Evolutionary conservation across 2,888 invertebrate genomes (phyloP).

Genomic region (Auanema freiburgensis): DNA sequence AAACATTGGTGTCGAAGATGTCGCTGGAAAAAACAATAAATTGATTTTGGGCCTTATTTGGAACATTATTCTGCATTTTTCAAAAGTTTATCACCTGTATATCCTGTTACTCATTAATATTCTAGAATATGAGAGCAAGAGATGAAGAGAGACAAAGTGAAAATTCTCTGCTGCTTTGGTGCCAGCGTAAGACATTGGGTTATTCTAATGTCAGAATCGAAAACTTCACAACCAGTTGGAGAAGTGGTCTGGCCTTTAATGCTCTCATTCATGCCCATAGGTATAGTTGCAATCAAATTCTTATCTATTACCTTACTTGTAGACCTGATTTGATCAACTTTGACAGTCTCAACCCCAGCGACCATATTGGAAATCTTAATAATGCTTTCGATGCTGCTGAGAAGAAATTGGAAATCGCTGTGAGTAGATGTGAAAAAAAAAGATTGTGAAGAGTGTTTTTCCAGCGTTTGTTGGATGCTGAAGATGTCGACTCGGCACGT

Average conservation of each 20-base stretch:
- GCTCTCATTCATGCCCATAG: slow-evolving; percentile 93
- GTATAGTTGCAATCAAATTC: no score
- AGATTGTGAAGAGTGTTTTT: background rate
- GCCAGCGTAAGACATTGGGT: slow-evolving; percentile 94
- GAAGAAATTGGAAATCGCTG: slow-evolving; percentile 85
- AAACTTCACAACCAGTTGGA: slow-evolving; percentile 80
- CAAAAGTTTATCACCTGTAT: slow-evolving; percentile 75
- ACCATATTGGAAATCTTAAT: slow-evolving; percentile 92
- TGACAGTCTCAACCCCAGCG: slow-evolving; percentile 76
- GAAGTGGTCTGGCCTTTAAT: slow-evolving; percentile 94
- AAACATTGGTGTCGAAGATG: slow-evolving; percentile 98
- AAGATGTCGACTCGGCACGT: slow-evolving; percentile 85
- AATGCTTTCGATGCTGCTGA: slow-evolving; percentile 95
- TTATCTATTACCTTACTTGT: slow-evolving; percentile 27
- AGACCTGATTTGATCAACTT: slow-evolving; percentile 83
- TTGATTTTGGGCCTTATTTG: slow-evolving; percentile 95
- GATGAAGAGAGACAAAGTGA: slow-evolving; percentile 98
- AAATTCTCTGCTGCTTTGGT: slow-evolving; percentile 96
- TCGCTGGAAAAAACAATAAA: slow-evolving; percentile 94
- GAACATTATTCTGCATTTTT: slow-evolving; percentile 98
- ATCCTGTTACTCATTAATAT: background rate
- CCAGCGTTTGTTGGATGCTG: slow-evolving; percentile 80
- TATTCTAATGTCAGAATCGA: slow-evolving; percentile 71
- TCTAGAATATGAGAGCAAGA: slow-evolving; percentile 88
- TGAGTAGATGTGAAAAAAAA: no score